Evolutionary conservation across 2,888 invertebrate genomes (phyloP).

Genomic region (Amiota minor): DNA sequence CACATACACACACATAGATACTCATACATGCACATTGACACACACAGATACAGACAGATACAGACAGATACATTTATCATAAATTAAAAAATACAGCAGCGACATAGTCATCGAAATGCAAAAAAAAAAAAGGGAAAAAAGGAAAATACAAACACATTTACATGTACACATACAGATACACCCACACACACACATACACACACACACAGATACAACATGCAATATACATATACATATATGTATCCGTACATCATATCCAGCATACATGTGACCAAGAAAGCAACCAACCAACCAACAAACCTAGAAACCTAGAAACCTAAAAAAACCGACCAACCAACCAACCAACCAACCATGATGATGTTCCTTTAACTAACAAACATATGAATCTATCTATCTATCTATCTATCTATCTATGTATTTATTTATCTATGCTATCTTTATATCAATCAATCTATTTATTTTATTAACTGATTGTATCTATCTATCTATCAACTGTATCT

Average conservation of each 20-base stretch:
- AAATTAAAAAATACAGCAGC: too few species aligned
- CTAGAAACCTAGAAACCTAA: too few species aligned
- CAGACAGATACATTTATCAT: not conserved
- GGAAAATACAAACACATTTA: not conserved
- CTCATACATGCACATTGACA: not conserved
- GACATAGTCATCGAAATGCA: too few species aligned
- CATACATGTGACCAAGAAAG: not conserved
- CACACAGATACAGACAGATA: not conserved
- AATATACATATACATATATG: not conserved
- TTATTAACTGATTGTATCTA: not conserved
- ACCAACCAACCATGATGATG: too few species aligned
- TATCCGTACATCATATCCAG: not conserved
- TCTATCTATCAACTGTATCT: slow-evolving; percentile 2
- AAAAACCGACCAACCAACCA: too few species aligned
- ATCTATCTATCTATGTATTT: too few species aligned
- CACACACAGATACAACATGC: slow-evolving; percentile 29
- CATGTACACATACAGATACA: slow-evolving; percentile 38
- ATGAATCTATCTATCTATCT: not conserved
- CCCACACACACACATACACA: slow-evolving; percentile 38
- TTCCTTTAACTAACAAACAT: not conserved
- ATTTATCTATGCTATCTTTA: too few species aligned
- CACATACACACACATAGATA: not conserved
- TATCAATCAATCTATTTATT: too few species aligned
- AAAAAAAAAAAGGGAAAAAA: too few species aligned
- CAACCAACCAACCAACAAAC: too few species aligned